Base-by-base conservation (phyloP, 2,113 vertebrate genomes). In the Aldabrachelys gigantea region DNA sequence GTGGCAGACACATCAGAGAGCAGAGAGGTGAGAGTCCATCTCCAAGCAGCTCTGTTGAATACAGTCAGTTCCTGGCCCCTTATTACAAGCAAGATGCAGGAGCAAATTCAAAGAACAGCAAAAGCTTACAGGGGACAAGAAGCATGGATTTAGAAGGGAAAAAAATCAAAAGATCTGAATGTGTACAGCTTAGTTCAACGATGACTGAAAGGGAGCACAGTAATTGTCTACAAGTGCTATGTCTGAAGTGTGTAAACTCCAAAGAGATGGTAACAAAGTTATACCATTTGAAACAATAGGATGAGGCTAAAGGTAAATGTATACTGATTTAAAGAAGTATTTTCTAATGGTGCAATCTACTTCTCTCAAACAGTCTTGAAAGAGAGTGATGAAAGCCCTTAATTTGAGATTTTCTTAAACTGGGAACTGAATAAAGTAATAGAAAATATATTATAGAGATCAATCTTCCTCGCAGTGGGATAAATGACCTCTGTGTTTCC, bases 151-250 rank as follows among this genome's bases (percentile, higher is more conserved):
- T 87, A 8, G 35, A 22, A 82, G 80, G 49, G 25, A 16, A 91
- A 88, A 86, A 88, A 92, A 69, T 59, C 72, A 91, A 31, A 47
- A 80, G 91, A 84, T 89, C 9, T 47, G 80, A 94, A 69, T 88
- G 41, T 52, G 16, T 80, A 84, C 86, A 88, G 14, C n/a, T n/a
- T 31, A 52, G 49, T 54, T 19, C 75, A 27, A 41, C 2, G 5
- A n/a, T 27, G 10, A n/a, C 2, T 62, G 29, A 62, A 62, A 31
- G 29, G 59, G 59, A 62, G 59, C 59, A 62, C 59, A 16, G 59
- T 62, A 62, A 35, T 62, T 59, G 27, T 62, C 59, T 62, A 35
- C 31, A 62, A 16, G 29, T 35, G 35, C 59, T 62, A 62, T 62
- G 35, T 35, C 59, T 35, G 27, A 35, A 62, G 29, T 35, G 59